Percentiles rank a stretch among this genome's conserved stretches.
Evolutionary conservation across 1,140 invertebrate species (phyloP).

Genomic region (Elymnias hypermnestra): DNA sequence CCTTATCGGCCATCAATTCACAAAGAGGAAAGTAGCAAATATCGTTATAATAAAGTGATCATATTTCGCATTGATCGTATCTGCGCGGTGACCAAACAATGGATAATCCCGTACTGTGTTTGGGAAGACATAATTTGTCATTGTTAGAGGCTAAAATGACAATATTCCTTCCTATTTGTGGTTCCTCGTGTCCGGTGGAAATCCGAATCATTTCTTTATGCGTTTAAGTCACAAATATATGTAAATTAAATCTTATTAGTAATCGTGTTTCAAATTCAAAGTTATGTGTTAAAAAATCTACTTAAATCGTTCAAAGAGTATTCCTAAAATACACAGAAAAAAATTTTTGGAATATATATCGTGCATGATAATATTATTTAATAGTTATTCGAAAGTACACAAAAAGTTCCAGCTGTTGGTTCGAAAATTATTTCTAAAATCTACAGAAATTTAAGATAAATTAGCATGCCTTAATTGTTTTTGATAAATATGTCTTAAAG

Average conservation of each 20-base stretch:
- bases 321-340: too few species aligned
- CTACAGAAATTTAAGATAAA: too few species aligned
- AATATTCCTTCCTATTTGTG: conserved; percentile 39
- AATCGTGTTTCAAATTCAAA: background rate
- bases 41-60: conserved; percentile 67
- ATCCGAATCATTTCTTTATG: conserved; percentile 3
- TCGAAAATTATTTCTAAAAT: too few species aligned
- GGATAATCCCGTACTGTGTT: conserved; percentile 41
- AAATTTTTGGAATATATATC: too few species aligned
- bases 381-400: too few species aligned
- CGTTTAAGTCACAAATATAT: conserved; percentile 11
- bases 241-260: background rate
- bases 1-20: conserved; percentile 43
- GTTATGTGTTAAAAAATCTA: too few species aligned
- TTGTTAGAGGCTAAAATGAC: conserved; percentile 26
- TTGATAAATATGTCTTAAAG: too few species aligned
- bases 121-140: conserved; percentile 39
- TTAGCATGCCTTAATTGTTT: too few species aligned
- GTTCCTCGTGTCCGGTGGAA: conserved; percentile 37
- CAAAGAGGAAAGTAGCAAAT: conserved; percentile 50
- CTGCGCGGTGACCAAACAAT: conserved; percentile 51
- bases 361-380: too few species aligned
- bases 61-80: conserved; percentile 55
- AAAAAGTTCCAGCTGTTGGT: too few species aligned
- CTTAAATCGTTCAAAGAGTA: too few species aligned